Evolutionary conservation across 2,797 vertebrate genomes (phyloP).

Genomic region (Halcyon leucocephala): DNA sequence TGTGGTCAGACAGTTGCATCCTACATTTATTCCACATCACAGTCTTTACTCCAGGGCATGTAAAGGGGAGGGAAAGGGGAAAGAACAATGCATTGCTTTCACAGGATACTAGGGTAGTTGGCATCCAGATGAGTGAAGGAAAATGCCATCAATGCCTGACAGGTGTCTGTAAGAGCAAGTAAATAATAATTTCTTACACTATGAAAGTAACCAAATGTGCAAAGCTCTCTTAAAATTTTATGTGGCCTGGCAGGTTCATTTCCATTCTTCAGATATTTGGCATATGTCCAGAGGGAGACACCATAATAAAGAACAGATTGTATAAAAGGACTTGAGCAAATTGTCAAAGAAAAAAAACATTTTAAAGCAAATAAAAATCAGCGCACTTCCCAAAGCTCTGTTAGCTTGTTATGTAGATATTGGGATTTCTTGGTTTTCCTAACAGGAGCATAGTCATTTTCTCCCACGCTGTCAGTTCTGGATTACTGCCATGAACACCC

Average conservation of each 20-base stretch:
- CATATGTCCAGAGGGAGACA: conserved; percentile 54
- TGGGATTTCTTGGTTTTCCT: conserved; percentile 28
- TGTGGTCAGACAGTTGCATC: conserved; percentile 50
- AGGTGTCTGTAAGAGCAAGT: conserved; percentile 64
- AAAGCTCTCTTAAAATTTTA: conserved; percentile 70
- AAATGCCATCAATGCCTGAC: conserved; percentile 58
- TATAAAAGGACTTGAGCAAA: conserved; percentile 63
- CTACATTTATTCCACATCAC: conserved; percentile 62
- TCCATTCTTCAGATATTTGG: conserved; percentile 65
- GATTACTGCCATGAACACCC: conserved; percentile 14
- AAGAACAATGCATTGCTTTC: conserved; percentile 60
- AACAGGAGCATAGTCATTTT: conserved; percentile 44
- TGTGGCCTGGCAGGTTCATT: conserved; percentile 65
- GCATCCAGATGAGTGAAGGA: conserved; percentile 56
- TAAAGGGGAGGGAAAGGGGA: neutral
- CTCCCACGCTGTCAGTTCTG: conserved; percentile 23
- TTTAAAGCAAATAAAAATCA: conserved; percentile 64
- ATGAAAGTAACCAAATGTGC: conserved; percentile 60
- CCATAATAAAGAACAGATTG: conserved; percentile 38
- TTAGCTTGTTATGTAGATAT: conserved; percentile 49
- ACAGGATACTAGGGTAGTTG: conserved; percentile 30
- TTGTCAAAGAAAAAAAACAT: conserved; percentile 64
- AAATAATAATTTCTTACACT: conserved; percentile 62
- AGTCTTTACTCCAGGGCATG: conserved; percentile 40
- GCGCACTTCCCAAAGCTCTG: conserved; percentile 46